phyloP scores from a whole-genome alignment of 2,113 vertebrate genomes.

The Galbula dea region DNA sequence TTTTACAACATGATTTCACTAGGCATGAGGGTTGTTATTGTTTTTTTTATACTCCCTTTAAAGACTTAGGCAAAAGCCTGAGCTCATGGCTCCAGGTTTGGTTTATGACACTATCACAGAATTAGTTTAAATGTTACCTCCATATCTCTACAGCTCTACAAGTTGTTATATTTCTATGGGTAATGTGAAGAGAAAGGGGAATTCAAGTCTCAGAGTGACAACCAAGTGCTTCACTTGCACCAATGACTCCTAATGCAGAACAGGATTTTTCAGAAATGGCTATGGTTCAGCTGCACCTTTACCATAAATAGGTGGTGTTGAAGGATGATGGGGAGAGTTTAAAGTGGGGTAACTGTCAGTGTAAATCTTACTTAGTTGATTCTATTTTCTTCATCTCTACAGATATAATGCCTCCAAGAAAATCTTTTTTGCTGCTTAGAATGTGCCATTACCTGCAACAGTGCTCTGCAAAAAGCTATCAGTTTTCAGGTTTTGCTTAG shows the following conservation, averaged over 20 bases:
- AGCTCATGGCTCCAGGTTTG: neutral
- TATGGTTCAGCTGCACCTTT: neutral
- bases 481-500: neutral
- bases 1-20: neutral
- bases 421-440: neutral
- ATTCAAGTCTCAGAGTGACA: neutral
- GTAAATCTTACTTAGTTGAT: neutral
- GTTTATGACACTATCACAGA: neutral
- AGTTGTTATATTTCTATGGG: neutral
- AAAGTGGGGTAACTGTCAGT: neutral
- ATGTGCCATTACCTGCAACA: neutral
- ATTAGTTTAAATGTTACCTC: neutral
- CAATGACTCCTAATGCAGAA: neutral
- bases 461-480: neutral
- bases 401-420: neutral
- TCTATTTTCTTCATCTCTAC: neutral
- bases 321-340: neutral
- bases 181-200: neutral
- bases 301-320: neutral
- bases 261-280: neutral
- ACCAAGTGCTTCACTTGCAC: neutral
- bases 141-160: neutral
- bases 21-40: neutral
- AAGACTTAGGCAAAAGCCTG: neutral
- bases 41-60: neutral